phyloP scores from a whole-genome alignment of 2,888 invertebrate genomes.

The Lepidonotus clava region DNA sequence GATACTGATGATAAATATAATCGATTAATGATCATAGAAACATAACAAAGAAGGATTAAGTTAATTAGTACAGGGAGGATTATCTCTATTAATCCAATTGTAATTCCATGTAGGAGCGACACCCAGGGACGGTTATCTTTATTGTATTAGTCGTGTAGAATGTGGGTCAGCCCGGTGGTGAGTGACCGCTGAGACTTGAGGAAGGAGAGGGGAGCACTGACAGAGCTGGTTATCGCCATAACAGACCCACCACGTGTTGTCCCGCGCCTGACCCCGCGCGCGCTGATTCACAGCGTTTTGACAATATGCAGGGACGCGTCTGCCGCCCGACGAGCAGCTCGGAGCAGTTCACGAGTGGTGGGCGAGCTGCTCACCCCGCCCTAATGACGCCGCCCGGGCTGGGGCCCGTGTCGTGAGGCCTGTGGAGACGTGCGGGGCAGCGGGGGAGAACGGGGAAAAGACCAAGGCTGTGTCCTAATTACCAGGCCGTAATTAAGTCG shows the following conservation, averaged over 20 bases:
- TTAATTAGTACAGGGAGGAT: too few species aligned
- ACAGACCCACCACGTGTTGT: slow-evolving; percentile 6
- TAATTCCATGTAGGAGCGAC: too few species aligned
- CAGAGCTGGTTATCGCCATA: neutral
- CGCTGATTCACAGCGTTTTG: neutral
- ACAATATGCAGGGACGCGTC: neutral
- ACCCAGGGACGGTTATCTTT: too few species aligned
- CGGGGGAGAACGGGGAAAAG: too few species aligned
- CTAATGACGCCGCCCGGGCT: too few species aligned
- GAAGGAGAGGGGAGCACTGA: too few species aligned
- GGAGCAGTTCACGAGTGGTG: neutral
- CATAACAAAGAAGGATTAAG: too few species aligned
- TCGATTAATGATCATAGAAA: too few species aligned
- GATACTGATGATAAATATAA: too few species aligned
- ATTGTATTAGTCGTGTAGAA: too few species aligned
- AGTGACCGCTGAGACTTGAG: neutral
- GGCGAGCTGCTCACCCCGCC: neutral
- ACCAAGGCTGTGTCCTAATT: slow-evolving; percentile 34
- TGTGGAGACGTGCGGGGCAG: too few species aligned
- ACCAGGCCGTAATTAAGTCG: slow-evolving; percentile 18
- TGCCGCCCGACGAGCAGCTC: neutral
- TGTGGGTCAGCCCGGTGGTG: neutral
- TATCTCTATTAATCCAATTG: slow-evolving; percentile 21
- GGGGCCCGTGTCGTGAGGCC: too few species aligned
- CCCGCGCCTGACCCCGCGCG: neutral